phyloP scores from a whole-genome alignment of 2,888 invertebrate species.

The Xylophagus ater region DNA sequence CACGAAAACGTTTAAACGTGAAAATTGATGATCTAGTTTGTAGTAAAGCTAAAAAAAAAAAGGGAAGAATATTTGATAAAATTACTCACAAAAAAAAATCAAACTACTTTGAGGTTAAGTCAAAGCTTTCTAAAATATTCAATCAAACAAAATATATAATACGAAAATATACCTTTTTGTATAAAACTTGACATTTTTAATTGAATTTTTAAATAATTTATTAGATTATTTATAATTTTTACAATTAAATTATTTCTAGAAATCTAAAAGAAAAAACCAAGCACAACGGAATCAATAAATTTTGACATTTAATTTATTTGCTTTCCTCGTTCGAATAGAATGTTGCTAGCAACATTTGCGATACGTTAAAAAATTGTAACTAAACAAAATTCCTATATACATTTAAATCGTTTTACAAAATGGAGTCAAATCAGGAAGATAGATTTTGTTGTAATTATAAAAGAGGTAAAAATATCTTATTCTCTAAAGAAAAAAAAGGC shows the following conservation, averaged over 20 bases:
- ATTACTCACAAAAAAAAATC: neutral
- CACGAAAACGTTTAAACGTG: slow-evolving; percentile 54
- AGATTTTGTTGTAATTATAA: slow-evolving; percentile 10
- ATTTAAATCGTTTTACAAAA: neutral
- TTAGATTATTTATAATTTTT: neutral
- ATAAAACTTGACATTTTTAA: slow-evolving; percentile 10
- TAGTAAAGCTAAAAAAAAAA: slow-evolving; percentile 38
- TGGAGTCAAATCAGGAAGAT: slow-evolving; percentile 3
- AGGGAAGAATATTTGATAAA: neutral
- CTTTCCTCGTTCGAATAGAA: no score
- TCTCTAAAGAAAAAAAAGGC: neutral
- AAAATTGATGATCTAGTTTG: slow-evolving; percentile 39
- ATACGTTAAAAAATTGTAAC: no score
- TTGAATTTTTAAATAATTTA: neutral
- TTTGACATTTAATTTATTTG: neutral
- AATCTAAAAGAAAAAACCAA: neutral
- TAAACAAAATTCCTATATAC: no score
- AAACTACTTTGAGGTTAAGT: slow-evolving; percentile 11
- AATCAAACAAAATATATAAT: neutral
- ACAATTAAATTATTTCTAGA: neutral
- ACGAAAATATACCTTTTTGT: slow-evolving; percentile 10
- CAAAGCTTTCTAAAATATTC: slow-evolving; percentile 1
- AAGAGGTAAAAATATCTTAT: slow-evolving; percentile 7
- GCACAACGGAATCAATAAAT: neutral
- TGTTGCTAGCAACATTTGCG: slow-evolving; percentile 7